phyloP scores from a whole-genome alignment of 1,140 invertebrate genomes.

The Portunus trituberculatus region DNA sequence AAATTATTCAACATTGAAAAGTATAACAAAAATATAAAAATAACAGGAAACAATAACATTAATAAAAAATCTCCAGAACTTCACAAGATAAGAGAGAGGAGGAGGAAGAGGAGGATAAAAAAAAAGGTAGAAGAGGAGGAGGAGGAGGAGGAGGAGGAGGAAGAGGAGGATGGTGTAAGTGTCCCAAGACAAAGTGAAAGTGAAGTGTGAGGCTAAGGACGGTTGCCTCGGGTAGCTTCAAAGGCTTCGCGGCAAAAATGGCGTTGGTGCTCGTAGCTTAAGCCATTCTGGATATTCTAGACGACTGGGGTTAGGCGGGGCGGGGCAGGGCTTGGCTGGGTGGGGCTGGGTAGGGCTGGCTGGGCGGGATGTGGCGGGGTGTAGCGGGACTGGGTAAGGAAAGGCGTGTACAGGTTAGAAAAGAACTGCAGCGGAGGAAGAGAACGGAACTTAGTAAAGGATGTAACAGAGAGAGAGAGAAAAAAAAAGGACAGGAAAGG shows the following conservation, averaged over 20 bases:
- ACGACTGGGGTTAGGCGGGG: no score
- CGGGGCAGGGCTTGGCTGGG: no score
- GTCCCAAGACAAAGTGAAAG: background rate
- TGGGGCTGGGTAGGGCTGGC: background rate
- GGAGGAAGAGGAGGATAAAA: background rate
- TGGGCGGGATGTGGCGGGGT: no score
- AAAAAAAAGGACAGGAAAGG: background rate
- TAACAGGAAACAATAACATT: background rate
- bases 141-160: background rate
- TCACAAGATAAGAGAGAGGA: background rate
- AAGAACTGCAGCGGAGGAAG: background rate
- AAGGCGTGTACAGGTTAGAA: background rate
- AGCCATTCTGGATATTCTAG: conserved; percentile 13
- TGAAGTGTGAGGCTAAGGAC: background rate
- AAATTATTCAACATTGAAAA: no score
- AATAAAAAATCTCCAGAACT: no score
- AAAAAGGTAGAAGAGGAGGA: background rate
- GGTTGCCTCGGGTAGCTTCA: background rate
- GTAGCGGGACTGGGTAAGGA: background rate
- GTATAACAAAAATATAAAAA: background rate
- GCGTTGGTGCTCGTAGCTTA: background rate
- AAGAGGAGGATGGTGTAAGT: background rate
- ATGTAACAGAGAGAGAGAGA: background rate
- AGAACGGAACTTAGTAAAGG: background rate
- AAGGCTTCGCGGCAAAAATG: background rate